phyloP scores from a whole-genome alignment of 2,888 invertebrate genomes.

The Listrodromus nycthemerus region DNA sequence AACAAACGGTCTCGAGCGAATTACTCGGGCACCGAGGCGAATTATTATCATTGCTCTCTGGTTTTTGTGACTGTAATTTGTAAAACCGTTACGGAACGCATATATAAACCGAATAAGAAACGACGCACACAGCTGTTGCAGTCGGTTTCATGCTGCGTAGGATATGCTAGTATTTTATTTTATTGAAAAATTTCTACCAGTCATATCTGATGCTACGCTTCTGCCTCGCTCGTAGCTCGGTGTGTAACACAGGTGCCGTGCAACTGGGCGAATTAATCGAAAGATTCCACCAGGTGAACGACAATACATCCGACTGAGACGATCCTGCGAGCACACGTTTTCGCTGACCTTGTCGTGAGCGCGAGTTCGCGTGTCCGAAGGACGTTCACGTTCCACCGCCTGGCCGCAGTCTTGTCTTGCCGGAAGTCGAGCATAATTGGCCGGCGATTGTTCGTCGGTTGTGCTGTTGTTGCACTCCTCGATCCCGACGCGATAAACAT shows the following conservation, averaged over 20 bases:
- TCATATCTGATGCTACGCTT: background rate
- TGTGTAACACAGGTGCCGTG: background rate
- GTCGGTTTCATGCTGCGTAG: background rate
- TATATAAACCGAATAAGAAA: background rate
- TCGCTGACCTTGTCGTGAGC: conserved; percentile 49
- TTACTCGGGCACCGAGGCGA: conserved; percentile 14
- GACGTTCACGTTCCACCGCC: conserved; percentile 44
- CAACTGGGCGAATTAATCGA: background rate
- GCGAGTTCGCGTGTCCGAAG: conserved; percentile 52
- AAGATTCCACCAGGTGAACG: conserved; percentile 3
- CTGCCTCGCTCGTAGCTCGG: background rate
- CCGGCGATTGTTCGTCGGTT: background rate
- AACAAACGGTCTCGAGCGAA: conserved; percentile 22
- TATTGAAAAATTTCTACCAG: background rate
- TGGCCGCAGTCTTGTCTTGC: conserved; percentile 16
- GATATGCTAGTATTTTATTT: background rate
- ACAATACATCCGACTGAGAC: background rate
- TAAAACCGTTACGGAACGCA: conserved; percentile 7
- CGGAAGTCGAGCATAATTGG: conserved; percentile 55
- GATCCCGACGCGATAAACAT: conserved; percentile 49
- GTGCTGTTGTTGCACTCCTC: conserved; percentile 11
- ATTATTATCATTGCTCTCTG: conserved; percentile 17
- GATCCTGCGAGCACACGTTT: conserved; percentile 7
- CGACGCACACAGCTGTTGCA: background rate
- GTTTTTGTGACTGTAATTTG: background rate